Evolutionary conservation across 2,113 vertebrate species (phyloP), one percentile per base, ranked within the genome.

Genomic region (Catagonus wagneri): DNA sequence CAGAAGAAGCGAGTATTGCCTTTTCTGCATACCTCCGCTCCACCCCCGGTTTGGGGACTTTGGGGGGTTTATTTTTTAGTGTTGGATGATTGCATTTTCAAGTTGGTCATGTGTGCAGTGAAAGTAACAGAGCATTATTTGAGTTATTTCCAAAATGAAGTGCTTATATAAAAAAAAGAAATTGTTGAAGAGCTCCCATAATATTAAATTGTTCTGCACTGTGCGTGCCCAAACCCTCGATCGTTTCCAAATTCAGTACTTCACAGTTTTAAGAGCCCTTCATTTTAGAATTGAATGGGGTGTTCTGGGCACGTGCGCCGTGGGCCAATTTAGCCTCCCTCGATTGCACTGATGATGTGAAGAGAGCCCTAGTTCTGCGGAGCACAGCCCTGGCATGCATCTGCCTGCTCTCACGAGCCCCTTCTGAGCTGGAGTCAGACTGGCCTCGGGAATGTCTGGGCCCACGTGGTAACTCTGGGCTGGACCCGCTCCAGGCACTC

Each of bases 301-400:
- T 98, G 80, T 97, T 98, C 89, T 98, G 97, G 97, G 96, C 97
- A 98, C 0, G 0, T 36, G 92, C 75, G 92, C 85, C 58, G 36
- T 54, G 97, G 97, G 95, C 96, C 97, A 97, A 97, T 98, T 98
- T 97, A 98, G 96, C 95, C 94, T 97, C 98, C 96, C 97, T 98
- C 85, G 79, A 98, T 98, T 94, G 97, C 76, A 69, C 97, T 94
- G 97, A 93, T 97, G 97, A 90, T 95, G 95, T 98, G 98, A 97
- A 98, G 98, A 96, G 97, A 61, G 93, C 98, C 98, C 91, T 92
- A 98, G 97, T 80, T 39, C 96, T 72, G 93, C 97, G 79, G 91
- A 97, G 97, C 90, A 75, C n/a, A 96, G 98, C 76, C 81, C 61
- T 7, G 92, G 93, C 72, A 65, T 13, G 61, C 63, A 68, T n/a